phyloP scores from a whole-genome alignment of 2,797 vertebrate genomes.

The Spinibarbus caldwelli region DNA sequence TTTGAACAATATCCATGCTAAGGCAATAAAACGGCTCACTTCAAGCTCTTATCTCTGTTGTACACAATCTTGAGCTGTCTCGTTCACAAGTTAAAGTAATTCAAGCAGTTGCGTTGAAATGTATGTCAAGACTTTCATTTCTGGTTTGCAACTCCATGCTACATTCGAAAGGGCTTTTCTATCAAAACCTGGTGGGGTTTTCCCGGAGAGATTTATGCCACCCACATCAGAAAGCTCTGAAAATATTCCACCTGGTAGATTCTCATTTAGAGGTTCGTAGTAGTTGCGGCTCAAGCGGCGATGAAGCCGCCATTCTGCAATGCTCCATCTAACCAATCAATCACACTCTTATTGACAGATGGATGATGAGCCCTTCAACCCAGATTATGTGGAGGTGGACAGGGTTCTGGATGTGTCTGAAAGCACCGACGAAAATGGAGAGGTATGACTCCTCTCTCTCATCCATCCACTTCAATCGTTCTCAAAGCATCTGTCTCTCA shows the following conservation, averaged over 20 bases:
- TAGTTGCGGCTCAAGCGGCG: not conserved
- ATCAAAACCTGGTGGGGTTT: constrained; percentile 67
- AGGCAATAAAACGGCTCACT: constrained; percentile 52
- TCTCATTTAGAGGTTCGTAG: not conserved
- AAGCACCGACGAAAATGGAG: constrained; percentile 95
- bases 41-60: constrained; percentile 35
- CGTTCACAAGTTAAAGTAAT: constrained; percentile 26
- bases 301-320: not conserved
- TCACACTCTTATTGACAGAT: constrained; percentile 78
- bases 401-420: constrained; percentile 93
- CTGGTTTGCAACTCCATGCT: constrained; percentile 87
- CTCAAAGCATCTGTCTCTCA: constrained; percentile 63
- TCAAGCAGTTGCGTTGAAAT: constrained; percentile 11
- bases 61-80: constrained; percentile 5
- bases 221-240: constrained; percentile 83
- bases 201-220: constrained; percentile 84
- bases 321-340: not conserved
- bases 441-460: constrained; percentile 77
- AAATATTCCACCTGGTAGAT: constrained; percentile 70
- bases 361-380: constrained; percentile 99
- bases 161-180: constrained; percentile 70
- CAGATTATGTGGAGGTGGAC: constrained; percentile 98
- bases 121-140: constrained; percentile 71
- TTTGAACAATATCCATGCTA: constrained; percentile 39
- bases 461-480: constrained; percentile 11